Base-by-base conservation (phyloP, 1,140 invertebrate species). In the Trissolcus basalis region DNA sequence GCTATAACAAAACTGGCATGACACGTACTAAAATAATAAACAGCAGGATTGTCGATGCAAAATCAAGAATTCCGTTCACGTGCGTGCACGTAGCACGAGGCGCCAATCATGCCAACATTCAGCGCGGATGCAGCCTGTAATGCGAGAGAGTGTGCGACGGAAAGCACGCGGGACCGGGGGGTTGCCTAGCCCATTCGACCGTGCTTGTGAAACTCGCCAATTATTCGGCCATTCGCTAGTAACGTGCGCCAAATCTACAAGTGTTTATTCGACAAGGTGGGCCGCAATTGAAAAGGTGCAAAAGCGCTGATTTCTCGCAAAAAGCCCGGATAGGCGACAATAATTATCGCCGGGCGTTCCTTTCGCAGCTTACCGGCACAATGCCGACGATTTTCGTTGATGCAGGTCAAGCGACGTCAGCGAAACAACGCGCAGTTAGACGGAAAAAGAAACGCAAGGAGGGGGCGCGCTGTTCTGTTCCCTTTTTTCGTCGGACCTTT, bases 181-280 rank as follows among this genome's bases (percentile, higher is more conserved):
- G 65, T 50, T 49, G 35, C 50, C 68, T 10, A 51, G 58, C 55
- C 59, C 72, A 67, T 79, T 81, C 77, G 82, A 80, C 78, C 75
- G 76, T 78, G 81, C 81, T 84, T 74, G 73, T 79, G 82, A 85
- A 83, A 84, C 82, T 87, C 82, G 77, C 81, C 85, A 88, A 87
- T 88, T 87, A 86, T 88, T 87, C 78, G 82, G 63, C 83, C 83
- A 87, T 87, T 88, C 83, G 82, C 79, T 78, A 80, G 81, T 86
- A 87, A 88, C 86, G 86, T 87, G 86, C 81, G 72, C 82, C 80
- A 87, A 87, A 88, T 88, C 85, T 86, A 87, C 84, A 87, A 88
- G 84, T 87, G 84, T 87, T 86, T 87, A 82, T 78, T 7, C 77
- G 80, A 58, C 71, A 48, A 63, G 56, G 67, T 72, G 53, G 33